phyloP scores from a whole-genome alignment of 2,888 invertebrate genomes.

The Brachycybe producta region DNA sequence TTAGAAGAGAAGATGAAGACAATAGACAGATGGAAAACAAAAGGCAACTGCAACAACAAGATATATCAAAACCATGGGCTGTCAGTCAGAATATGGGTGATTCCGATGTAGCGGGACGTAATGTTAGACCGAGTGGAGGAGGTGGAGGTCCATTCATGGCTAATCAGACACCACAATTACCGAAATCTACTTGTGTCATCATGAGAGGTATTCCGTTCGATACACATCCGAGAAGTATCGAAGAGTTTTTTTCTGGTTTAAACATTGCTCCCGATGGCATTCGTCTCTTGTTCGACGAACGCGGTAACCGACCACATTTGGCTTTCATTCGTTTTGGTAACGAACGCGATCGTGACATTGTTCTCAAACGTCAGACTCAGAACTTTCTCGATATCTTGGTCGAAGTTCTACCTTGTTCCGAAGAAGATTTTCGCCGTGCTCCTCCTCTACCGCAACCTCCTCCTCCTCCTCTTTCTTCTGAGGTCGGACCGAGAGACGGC shows the following conservation, averaged over 20 bases:
- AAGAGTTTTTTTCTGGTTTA: slow-evolving; percentile 64
- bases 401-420: slow-evolving; percentile 52
- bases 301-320: slow-evolving; percentile 59
- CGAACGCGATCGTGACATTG: slow-evolving; percentile 51
- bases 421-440: slow-evolving; percentile 63
- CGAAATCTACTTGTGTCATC: slow-evolving; percentile 62
- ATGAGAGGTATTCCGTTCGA: slow-evolving; percentile 55
- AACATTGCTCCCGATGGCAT: slow-evolving; percentile 68
- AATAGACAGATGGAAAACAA: slow-evolving; percentile 20
- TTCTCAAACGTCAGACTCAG: slow-evolving; percentile 46
- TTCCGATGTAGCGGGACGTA: no score
- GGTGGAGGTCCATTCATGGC: no score
- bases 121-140: neutral
- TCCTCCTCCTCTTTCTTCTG: neutral
- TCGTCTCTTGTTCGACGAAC: slow-evolving; percentile 67
- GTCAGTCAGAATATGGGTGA: no score
- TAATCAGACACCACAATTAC: no score
- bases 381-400: slow-evolving; percentile 52
- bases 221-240: slow-evolving; percentile 64
- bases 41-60: slow-evolving; percentile 1
- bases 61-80: no score
- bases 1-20: slow-evolving; percentile 19
- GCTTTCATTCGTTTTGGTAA: slow-evolving; percentile 66
- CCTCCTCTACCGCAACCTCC: slow-evolving; percentile 28
- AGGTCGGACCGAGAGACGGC: neutral